Evolutionary conservation across 2,113 vertebrate species (phyloP), one percentile per base, ranked within the genome.

Genomic region (Bucco capensis): DNA sequence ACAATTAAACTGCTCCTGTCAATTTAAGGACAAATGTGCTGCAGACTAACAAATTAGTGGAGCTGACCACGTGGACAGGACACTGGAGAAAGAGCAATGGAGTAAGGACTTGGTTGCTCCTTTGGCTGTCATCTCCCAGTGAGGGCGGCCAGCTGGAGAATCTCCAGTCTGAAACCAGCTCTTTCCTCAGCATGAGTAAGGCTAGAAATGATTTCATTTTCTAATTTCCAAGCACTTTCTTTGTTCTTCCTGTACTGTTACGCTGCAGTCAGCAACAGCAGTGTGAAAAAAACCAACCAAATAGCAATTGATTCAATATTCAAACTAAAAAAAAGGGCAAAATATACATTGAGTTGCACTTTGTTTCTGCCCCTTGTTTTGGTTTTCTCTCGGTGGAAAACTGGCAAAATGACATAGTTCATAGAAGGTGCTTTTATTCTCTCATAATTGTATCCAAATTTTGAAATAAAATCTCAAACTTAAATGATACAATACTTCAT

Each of bases 1-100:
- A 50, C 60, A 71, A 47, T 51, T 64, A 64, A 90, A 57, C 35
- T 15, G 27, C 44, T 46, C 12, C 40, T 78, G 44, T 14, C 44
- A 74, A 33, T 54, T 67, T 62, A 81, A 90, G 35, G 60, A 40
- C 31, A 54, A 61, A 62, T 1, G 5, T 27, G 18, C 18, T 18
- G 38, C 57, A 62, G 49, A 16, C 19, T n/a, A 49, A 71, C 8
- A 44, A 51, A 67, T 30, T 2, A 30, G 38, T 7, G 12, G 61
- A 64, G 54, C 64, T 30, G 38, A 60, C 12, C 14, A 22, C 0
- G 0, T 0, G 5, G 35, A 61, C 18, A 31, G 25, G 31, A 42
- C 15, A 7, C 1, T 22, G 31, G 22, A 61, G 30, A 66, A 46
- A 56, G 12, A 31, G 17, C n/a, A n/a, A 51, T 11, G 46, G 54